phyloP scores from a whole-genome alignment of 2,797 vertebrate genomes.

The Cossypha dichroa region DNA sequence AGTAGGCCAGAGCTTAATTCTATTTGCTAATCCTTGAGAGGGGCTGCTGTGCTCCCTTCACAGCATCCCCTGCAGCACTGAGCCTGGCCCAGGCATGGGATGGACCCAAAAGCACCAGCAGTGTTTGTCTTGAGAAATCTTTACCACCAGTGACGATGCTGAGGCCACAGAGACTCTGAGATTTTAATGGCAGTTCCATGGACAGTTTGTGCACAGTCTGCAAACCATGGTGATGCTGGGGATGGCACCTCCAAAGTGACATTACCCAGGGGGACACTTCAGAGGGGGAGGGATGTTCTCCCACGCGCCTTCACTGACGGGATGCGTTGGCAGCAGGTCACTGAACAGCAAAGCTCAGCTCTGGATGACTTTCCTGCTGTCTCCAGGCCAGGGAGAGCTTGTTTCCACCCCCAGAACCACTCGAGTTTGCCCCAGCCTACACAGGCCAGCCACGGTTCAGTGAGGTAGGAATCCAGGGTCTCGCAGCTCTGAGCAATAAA shows the following conservation, averaged over 20 bases:
- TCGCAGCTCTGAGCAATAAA: not conserved
- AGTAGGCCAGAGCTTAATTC: not conserved
- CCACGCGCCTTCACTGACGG: accelerated
- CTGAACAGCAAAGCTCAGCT: not conserved
- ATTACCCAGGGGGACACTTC: not conserved
- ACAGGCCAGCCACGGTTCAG: accelerated
- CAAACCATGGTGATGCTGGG: not conserved
- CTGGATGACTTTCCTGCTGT: not conserved
- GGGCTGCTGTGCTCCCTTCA: not conserved
- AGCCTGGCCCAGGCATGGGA: accelerated
- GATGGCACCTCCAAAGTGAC: accelerated
- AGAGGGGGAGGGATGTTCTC: not conserved
- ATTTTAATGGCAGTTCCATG: not conserved
- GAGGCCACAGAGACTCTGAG: not conserved
- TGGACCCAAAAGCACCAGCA: accelerated
- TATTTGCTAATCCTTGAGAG: not conserved
- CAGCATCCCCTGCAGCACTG: not conserved
- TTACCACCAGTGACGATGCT: accelerated
- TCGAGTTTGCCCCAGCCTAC: not conserved
- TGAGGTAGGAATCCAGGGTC: not conserved
- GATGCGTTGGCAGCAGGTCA: accelerated
- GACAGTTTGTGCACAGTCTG: not conserved
- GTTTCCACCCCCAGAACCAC: accelerated
- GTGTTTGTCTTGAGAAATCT: not conserved
- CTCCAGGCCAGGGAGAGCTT: not conserved